Evolutionary conservation across 1,140 invertebrate genomes (phyloP).

Genomic region (Scaptomyza hsui): DNA sequence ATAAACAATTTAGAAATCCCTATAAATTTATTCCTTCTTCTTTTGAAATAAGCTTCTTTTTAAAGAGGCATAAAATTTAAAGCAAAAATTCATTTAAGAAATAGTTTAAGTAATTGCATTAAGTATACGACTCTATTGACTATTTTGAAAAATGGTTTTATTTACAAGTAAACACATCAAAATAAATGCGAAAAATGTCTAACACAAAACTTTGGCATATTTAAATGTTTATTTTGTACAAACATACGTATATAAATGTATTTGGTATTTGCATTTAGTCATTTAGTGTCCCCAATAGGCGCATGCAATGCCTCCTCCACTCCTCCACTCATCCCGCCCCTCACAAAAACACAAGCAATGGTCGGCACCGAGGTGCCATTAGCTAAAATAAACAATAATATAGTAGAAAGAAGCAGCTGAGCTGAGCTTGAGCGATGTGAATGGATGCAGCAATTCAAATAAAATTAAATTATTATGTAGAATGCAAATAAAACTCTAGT

Average conservation of each 20-base stretch:
- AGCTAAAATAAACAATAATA: constrained; percentile 45
- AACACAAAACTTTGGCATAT: constrained; percentile 35
- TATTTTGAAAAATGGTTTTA: too few relatives aligned
- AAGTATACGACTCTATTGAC: too few relatives aligned
- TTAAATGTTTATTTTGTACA: background rate
- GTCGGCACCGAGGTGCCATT: constrained; percentile 46
- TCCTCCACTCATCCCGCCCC: too few relatives aligned
- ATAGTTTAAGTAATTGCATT: too few relatives aligned
- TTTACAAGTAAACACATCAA: constrained; percentile 69
- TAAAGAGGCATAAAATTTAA: too few relatives aligned
- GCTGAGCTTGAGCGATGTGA: constrained; percentile 40
- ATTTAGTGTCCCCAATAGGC: constrained; percentile 75
- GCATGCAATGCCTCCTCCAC: constrained; percentile 38
- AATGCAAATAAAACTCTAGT: constrained; percentile 73
- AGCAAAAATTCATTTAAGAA: too few relatives aligned
- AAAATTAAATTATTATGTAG: constrained; percentile 82
- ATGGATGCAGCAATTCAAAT: constrained; percentile 80
- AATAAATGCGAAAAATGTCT: constrained; percentile 57
- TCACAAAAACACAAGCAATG: constrained; percentile 35
- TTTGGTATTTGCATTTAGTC: constrained; percentile 17
- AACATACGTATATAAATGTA: constrained; percentile 15
- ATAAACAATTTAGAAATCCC: too few relatives aligned
- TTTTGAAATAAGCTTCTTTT: too few relatives aligned
- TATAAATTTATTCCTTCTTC: too few relatives aligned
- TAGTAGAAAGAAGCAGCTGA: constrained; percentile 28